These are phyloP conservation scores for Istiophorus platypterus DNA, from an alignment of 2,113 vertebrate genomes.

Conservation along the genomic window DNA sequence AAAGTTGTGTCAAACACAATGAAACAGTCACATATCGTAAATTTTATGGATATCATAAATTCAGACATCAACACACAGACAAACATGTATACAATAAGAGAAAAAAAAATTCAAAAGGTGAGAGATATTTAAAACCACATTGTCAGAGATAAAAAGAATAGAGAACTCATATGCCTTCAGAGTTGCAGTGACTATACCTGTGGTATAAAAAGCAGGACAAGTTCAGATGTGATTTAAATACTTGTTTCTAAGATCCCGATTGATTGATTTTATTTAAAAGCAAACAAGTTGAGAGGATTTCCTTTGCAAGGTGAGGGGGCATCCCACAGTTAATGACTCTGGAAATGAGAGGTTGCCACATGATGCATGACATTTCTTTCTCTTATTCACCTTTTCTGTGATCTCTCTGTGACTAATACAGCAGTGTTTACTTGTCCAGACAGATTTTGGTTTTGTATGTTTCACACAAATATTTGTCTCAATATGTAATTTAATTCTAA, in stretches of 20 bases:
- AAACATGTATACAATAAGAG: not conserved
- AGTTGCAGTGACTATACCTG: not conserved
- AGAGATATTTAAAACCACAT: not conserved
- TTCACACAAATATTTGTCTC: not conserved
- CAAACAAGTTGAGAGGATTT: not conserved
- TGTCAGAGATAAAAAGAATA: not conserved
- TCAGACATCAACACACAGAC: not conserved
- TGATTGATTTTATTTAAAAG: no score
- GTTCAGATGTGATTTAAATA: no score
- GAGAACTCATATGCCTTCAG: not conserved
- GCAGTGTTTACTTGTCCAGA: not conserved
- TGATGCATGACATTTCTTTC: not conserved
- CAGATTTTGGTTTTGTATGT: not conserved
- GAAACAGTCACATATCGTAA: no score
- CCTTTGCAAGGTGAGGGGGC: conserved; percentile 17
- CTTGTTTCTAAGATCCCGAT: no score
- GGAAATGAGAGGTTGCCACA: not conserved
- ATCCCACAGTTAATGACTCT: not conserved
- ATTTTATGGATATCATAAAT: no score
- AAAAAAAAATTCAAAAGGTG: not conserved
- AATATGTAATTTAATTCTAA: not conserved
- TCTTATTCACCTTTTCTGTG: not conserved
- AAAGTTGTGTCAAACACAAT: no score
- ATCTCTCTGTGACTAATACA: not conserved
- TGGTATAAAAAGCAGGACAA: not conserved